phyloP scores from a whole-genome alignment of 2,888 invertebrate genomes.

The Nymphalis urticae region DNA sequence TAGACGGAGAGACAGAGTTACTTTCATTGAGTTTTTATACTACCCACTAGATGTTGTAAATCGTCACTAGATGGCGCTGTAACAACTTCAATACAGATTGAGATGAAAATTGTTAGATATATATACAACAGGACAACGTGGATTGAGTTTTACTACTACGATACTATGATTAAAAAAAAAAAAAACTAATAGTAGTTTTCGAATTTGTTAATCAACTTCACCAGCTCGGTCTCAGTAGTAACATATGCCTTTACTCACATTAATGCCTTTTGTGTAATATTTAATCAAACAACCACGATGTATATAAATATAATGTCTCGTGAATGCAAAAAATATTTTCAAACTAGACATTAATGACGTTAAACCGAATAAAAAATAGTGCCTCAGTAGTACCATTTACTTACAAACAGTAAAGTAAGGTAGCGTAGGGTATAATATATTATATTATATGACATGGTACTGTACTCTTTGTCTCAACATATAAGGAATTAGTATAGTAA shows the following conservation, averaged over 20 bases:
- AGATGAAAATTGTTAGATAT: no score
- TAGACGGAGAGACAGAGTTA: no score
- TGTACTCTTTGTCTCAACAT: neutral
- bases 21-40: no score
- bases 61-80: no score
- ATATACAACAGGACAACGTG: no score
- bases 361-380: conserved; percentile 30
- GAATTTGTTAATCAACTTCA: neutral
- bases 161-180: no score
- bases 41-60: no score
- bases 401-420: conserved; percentile 19
- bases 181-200: neutral
- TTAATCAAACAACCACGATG: neutral
- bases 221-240: neutral
- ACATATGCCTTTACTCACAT: conserved; percentile 6
- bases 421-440: conserved; percentile 11
- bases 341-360: conserved; percentile 5
- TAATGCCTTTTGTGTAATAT: conserved; percentile 1
- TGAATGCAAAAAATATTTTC: conserved; percentile 4
- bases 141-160: no score
- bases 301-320: conserved; percentile 1
- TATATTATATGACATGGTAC: neutral
- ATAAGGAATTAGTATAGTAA: neutral
- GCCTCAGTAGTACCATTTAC: conserved; percentile 28
- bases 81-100: no score